Percentiles rank a stretch among this genome's conserved stretches.
Conservation (phyloP, 2,797 vertebrate species). For the Sebastes itinus region DNA sequence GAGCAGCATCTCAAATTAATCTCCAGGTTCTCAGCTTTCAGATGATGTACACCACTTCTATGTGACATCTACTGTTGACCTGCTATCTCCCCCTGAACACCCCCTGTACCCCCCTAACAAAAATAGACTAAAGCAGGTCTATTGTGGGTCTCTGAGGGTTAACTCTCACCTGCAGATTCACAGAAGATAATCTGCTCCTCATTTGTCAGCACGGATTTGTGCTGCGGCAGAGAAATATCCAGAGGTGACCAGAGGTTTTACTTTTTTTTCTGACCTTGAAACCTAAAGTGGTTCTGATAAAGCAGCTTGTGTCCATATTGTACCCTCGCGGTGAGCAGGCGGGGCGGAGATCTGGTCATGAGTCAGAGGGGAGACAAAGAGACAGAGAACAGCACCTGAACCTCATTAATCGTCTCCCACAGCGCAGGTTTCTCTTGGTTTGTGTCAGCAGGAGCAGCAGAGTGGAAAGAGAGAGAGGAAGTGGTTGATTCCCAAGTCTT, state of each 20-base stretch:
- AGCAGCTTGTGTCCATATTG: neutral
- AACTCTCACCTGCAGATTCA: too few relatives aligned
- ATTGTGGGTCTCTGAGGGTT: too few relatives aligned
- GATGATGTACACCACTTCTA: too few relatives aligned
- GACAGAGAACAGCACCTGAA: constrained; percentile 35
- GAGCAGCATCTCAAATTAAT: too few relatives aligned
- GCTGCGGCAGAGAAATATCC: neutral
- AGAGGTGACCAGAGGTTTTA: neutral
- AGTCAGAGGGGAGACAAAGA: constrained; percentile 22
- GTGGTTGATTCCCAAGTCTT: constrained; percentile 8
- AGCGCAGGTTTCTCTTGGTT: constrained; percentile 1
- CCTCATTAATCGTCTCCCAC: constrained; percentile 35
- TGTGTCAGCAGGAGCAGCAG: constrained; percentile 35
- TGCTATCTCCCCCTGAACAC: too few relatives aligned
- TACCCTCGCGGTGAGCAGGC: neutral
- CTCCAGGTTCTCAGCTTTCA: too few relatives aligned
- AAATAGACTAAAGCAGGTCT: too few relatives aligned
- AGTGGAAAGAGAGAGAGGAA: constrained; percentile 19
- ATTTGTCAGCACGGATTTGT: neutral
- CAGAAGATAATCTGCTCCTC: too few relatives aligned
- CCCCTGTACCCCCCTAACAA: too few relatives aligned
- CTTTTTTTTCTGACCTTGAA: constrained; percentile 3
- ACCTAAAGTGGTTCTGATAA: neutral
- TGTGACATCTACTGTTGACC: neutral
- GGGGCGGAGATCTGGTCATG: constrained; percentile 5